A percentile compares a stretch with the other conserved stretches of the same genome.
phyloP scores from a whole-genome alignment of 2,888 invertebrate genomes.

The Andrena bucephala region DNA sequence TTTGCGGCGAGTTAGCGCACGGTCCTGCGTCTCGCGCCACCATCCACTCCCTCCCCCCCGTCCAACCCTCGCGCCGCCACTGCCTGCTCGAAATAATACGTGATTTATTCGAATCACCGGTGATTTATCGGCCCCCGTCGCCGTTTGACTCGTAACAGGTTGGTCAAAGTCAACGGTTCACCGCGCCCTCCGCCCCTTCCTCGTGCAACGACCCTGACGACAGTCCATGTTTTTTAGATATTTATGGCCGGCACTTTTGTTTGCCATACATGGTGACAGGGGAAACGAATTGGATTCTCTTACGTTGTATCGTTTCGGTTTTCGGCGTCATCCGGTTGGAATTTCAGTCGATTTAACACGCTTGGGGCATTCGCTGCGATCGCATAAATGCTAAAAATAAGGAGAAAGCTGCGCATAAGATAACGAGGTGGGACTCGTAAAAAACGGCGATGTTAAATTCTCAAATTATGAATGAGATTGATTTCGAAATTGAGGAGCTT shows the following conservation, averaged over 20 bases:
- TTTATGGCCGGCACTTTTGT: neutral
- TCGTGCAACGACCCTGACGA: neutral
- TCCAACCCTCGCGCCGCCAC: constrained; percentile 11
- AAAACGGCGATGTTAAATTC: no score
- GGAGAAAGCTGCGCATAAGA: no score
- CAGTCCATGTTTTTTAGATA: neutral
- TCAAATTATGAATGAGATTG: no score
- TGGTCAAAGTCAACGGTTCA: constrained; percentile 5
- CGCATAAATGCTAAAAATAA: no score
- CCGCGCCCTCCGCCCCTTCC: neutral
- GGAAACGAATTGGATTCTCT: neutral
- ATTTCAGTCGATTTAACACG: neutral
- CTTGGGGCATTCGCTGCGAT: no score
- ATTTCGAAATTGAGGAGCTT: no score
- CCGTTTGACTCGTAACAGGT: constrained; percentile 44
- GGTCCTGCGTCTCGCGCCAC: constrained; percentile 61
- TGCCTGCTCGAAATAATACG: constrained; percentile 71
- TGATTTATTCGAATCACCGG: constrained; percentile 75
- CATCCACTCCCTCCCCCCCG: neutral
- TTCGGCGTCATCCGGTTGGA: neutral
- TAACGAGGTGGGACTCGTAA: no score
- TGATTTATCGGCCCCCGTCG: constrained; percentile 69
- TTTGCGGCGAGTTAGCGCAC: constrained; percentile 72
- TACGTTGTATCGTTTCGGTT: neutral
- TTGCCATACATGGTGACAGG: neutral